Percentiles rank a stretch among this genome's conserved stretches.
Evolutionary conservation across 2,888 invertebrate species (phyloP).

Genomic region (Empis livida): DNA sequence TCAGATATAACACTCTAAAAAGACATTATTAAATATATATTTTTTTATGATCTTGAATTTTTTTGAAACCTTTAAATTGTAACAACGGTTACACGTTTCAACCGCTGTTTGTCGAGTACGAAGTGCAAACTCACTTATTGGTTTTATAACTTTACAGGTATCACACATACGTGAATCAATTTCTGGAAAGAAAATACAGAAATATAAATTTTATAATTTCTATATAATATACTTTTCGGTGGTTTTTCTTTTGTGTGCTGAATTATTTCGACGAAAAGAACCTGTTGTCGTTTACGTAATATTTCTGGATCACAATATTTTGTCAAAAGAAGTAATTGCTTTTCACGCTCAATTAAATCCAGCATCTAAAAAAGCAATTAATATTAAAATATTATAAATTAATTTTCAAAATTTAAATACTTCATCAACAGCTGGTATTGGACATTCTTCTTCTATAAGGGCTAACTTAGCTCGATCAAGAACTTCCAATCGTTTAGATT

Average conservation of each 20-base stretch:
- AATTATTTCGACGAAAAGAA: constrained; percentile 30
- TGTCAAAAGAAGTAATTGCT: constrained; percentile 25
- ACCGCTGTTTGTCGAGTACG: constrained; percentile 46
- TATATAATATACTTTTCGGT: constrained; percentile 22
- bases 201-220: no score
- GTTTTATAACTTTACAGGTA: constrained; percentile 53
- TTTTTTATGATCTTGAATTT: no score
- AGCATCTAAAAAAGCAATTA: constrained; percentile 18
- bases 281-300: constrained; percentile 26
- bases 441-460: constrained; percentile 30
- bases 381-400: background rate
- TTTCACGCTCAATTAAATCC: constrained; percentile 32
- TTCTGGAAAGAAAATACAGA: constrained; percentile 18
- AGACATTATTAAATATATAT: background rate
- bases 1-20: constrained; percentile 17
- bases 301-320: constrained; percentile 28
- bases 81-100: constrained; percentile 50
- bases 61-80: constrained; percentile 43
- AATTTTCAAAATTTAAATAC: constrained; percentile 11
- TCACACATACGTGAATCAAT: constrained; percentile 38
- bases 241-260: constrained; percentile 23
- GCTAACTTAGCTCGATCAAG: constrained; percentile 54
- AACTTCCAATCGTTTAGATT: constrained; percentile 55
- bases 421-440: constrained; percentile 22
- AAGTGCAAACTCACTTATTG: constrained; percentile 45